Base-by-base conservation (phyloP, 2,113 vertebrate genomes). In the Callorhinus ursinus region DNA sequence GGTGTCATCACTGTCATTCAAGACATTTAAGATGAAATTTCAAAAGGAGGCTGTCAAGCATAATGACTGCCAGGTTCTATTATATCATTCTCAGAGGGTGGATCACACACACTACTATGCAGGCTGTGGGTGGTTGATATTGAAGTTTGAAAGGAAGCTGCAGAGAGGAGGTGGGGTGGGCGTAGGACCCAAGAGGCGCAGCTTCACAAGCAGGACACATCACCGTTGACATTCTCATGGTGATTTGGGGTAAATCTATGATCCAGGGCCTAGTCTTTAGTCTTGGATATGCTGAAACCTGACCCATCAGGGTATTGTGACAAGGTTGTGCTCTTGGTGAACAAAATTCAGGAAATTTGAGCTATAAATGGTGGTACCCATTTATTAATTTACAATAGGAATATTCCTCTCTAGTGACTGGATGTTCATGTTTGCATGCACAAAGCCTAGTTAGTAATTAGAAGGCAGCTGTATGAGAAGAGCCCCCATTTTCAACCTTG, bases 1-100 rank as follows among this genome's bases (percentile, higher is more conserved):
- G 92, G 96, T 97, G 95, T 97, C 97, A 97, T 96, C 93, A 71
- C 97, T 98, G 97, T 97, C 97, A 96, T 59, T 93, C 92, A 95
- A 96, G 94, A 67, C 95, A 88, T 65, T 95, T 92, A 80, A 96
- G 92, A 96, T 89, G 95, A 92, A 84, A 93, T 90, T 96, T 96
- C 87, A 96, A 84, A 96, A 92, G 96, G 95, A 93, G 97, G 69
- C 94, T 97, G 97, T 98, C 97, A 98, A 88, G 94, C 92, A 53
- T 84, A 94, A 92, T 96, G 93, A 97, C 85, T 92, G 93, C 97
- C 95, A 92, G 95, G 55, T 59, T 95, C 96, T 90, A 85, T 96
- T 76, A 57, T 92, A 69, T 84, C 93, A 57, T 31, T 53, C 89
- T 96, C 86, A 39, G 87, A 81, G 96, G 96, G 95, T 36, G 84